Percentiles rank a stretch among this genome's conserved stretches.
phyloP scores from a whole-genome alignment of 2,888 invertebrate genomes.

The Mesopsocus fuscifrons region DNA sequence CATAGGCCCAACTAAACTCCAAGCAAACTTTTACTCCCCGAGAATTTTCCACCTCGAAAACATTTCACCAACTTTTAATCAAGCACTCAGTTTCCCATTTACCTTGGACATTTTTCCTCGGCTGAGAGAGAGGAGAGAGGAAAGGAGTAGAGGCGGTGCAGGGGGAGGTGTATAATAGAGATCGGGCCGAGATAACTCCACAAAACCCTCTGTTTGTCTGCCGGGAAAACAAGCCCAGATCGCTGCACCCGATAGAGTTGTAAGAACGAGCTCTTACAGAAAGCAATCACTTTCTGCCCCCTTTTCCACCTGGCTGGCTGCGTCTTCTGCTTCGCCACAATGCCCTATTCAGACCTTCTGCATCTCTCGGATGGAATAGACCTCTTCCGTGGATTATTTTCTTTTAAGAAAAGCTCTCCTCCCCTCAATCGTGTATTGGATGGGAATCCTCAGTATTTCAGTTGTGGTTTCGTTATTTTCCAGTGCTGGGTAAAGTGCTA shows the following conservation, averaged over 20 bases:
- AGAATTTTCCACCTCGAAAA: neutral
- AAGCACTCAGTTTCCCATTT: neutral
- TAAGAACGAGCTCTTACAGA: neutral
- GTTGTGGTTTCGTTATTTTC: no score
- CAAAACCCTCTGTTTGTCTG: neutral
- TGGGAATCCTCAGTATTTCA: no score
- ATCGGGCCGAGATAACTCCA: neutral
- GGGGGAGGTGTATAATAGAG: neutral
- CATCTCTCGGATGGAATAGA: neutral
- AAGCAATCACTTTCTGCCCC: neutral
- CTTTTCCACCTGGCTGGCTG: neutral
- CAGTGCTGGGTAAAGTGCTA: no score
- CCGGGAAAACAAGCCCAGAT: neutral
- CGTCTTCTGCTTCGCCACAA: neutral
- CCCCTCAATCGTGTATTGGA: no score
- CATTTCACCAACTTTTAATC: neutral
- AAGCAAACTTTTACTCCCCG: neutral
- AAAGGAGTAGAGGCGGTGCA: neutral
- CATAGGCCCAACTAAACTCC: neutral
- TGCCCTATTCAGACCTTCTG: neutral
- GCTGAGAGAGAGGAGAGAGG: neutral
- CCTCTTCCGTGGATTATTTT: neutral
- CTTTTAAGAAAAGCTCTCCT: no score
- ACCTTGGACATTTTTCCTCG: neutral
- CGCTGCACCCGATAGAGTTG: neutral